Evolutionary conservation across 1,140 invertebrate genomes (phyloP).

Genomic region (Propsilocerus akamusi): DNA sequence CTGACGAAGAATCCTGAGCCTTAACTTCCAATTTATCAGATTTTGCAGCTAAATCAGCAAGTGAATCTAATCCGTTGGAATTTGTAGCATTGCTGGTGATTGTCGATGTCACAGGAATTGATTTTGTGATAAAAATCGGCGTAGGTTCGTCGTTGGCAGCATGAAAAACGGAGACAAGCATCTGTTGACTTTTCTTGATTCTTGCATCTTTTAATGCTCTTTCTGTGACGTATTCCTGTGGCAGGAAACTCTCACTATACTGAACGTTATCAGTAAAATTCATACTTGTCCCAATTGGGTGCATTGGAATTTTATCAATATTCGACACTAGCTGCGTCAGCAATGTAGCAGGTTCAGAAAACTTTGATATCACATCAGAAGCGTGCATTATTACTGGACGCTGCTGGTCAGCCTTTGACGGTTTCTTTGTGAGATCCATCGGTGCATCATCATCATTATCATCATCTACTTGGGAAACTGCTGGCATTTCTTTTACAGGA

Average conservation of each 20-base stretch:
- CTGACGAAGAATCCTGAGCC: not conserved
- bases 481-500: slow-evolving; percentile 8
- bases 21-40: slow-evolving; percentile 19
- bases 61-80: too few relatives aligned
- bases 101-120: not conserved
- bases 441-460: slow-evolving; percentile 16
- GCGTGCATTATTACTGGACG: slow-evolving; percentile 15
- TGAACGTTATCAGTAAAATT: slow-evolving; percentile 5
- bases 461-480: not conserved
- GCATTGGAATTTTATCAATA: slow-evolving; percentile 19
- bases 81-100: slow-evolving; percentile 22
- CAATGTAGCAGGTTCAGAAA: slow-evolving; percentile 10
- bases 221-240: slow-evolving; percentile 57
- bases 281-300: not conserved
- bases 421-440: slow-evolving; percentile 20
- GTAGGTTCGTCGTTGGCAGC: not conserved
- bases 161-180: not conserved
- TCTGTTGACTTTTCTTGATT: slow-evolving; percentile 43
- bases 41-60: slow-evolving; percentile 24
- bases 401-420: slow-evolving; percentile 2
- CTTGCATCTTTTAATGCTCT: slow-evolving; percentile 50
- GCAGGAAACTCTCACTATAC: slow-evolving; percentile 22
- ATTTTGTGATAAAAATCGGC: not conserved
- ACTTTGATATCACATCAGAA: slow-evolving; percentile 7
- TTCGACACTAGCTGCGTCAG: slow-evolving; percentile 21